phyloP scores from a whole-genome alignment of 2,888 invertebrate genomes.

The Plagodis pulveraria region DNA sequence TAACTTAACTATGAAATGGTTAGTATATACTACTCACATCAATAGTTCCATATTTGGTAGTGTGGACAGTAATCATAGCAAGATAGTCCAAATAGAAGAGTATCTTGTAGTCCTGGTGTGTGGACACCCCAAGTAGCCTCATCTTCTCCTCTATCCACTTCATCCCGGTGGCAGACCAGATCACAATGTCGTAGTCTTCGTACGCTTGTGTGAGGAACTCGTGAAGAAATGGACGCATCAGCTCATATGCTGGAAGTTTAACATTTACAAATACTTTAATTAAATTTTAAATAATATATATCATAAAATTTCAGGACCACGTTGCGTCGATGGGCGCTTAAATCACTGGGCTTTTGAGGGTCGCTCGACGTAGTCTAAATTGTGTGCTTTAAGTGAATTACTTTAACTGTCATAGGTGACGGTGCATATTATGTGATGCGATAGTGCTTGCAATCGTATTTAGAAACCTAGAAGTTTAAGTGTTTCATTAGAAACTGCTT shows the following conservation, averaged over 20 bases:
- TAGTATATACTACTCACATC: slow-evolving; percentile 86
- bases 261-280: not conserved
- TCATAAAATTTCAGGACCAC: too few species aligned
- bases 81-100: slow-evolving; percentile 95
- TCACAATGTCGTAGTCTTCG: slow-evolving; percentile 96
- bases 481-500: too few species aligned
- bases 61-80: slow-evolving; percentile 98
- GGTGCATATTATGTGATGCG: too few species aligned
- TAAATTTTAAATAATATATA: too few species aligned
- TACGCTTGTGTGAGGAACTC: slow-evolving; percentile 96
- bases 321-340: too few species aligned
- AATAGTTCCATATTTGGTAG: slow-evolving; percentile 95
- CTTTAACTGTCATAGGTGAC: too few species aligned
- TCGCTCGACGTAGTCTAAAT: too few species aligned
- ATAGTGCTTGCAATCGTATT: too few species aligned
- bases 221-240: slow-evolving; percentile 98
- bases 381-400: too few species aligned
- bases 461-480: too few species aligned
- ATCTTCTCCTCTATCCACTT: slow-evolving; percentile 99
- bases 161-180: slow-evolving; percentile 99
- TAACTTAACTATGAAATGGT: not conserved
- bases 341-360: too few species aligned
- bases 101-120: slow-evolving; percentile 94
- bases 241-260: slow-evolving; percentile 86
- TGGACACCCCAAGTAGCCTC: slow-evolving; percentile 94